These are phyloP conservation scores for Spea bombifrons DNA, from an alignment of 2,113 vertebrate species.

Conservation along the genomic window DNA sequence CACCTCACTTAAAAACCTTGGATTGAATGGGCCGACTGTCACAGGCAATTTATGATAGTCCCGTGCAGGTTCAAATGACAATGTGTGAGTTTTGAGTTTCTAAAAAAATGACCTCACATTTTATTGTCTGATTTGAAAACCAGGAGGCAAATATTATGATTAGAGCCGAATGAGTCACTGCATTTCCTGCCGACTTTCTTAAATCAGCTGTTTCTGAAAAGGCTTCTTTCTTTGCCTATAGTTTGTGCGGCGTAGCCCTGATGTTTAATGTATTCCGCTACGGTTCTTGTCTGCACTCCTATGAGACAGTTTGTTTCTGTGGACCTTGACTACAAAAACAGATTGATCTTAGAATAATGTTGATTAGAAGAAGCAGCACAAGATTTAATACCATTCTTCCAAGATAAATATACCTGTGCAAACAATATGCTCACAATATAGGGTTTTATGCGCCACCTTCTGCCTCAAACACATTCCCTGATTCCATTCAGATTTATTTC, in stretches of 20 bases:
- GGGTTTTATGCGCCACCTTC: no score
- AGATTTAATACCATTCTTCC: no score
- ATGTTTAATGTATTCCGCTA: not conserved
- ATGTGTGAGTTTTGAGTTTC: not conserved
- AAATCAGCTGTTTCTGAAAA: conserved; percentile 3
- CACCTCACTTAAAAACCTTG: not conserved
- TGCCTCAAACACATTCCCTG: no score
- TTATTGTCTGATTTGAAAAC: conserved; percentile 22
- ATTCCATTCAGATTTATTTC: no score
- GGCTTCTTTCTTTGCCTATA: not conserved
- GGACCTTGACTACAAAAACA: not conserved
- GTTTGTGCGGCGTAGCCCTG: not conserved
- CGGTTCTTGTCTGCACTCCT: not conserved
- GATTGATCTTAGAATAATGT: not conserved
- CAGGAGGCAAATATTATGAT: conserved; percentile 21
- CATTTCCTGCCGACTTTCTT: conserved; percentile 2
- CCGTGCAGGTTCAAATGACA: not conserved
- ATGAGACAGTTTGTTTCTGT: not conserved
- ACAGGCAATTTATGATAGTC: not conserved
- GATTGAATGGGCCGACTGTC: not conserved
- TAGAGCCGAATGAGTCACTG: not conserved
- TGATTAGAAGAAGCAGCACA: no score
- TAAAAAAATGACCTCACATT: not conserved
- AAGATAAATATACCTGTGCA: no score
- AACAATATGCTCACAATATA: no score